Evolutionary conservation across 92 coral and sea anemone genomes (phyloP).

Genomic region (Zoanthus sansibaricus): DNA sequence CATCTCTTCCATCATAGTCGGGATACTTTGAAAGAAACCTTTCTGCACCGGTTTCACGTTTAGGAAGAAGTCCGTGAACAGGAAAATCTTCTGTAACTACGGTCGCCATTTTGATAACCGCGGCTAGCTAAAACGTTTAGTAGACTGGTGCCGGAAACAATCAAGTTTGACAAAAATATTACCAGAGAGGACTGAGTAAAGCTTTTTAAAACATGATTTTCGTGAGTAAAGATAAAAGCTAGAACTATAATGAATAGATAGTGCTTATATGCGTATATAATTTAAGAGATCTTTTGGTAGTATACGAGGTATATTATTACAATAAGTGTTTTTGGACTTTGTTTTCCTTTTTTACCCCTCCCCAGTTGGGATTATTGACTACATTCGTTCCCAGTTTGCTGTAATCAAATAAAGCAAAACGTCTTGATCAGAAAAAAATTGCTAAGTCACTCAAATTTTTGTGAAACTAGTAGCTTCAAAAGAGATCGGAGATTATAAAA

Average conservation of each 20-base stretch:
- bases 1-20: conserved; percentile 91
- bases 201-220: background rate
- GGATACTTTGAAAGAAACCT: conserved; percentile 88
- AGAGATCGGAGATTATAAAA: background rate
- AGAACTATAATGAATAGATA: background rate
- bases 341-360: background rate
- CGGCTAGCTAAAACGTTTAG: background rate
- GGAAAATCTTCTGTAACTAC: conserved; percentile 83
- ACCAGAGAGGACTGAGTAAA: conserved; percentile 4
- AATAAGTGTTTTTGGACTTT: background rate
- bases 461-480: background rate
- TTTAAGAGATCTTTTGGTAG: background rate
- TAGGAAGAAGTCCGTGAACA: conserved; percentile 90
- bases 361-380: background rate
- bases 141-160: background rate
- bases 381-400: conserved; percentile 24
- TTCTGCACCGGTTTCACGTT: conserved; percentile 96
- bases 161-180: background rate
- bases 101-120: conserved; percentile 79
- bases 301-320: background rate
- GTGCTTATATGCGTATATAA: background rate
- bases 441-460: background rate
- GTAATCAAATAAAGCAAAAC: background rate
- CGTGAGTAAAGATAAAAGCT: background rate
- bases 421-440: background rate